A percentile compares a stretch with the other conserved stretches of the same genome.
Conservation (phyloP, 2,888 invertebrate genomes). For the Lasioglossum morio region DNA sequence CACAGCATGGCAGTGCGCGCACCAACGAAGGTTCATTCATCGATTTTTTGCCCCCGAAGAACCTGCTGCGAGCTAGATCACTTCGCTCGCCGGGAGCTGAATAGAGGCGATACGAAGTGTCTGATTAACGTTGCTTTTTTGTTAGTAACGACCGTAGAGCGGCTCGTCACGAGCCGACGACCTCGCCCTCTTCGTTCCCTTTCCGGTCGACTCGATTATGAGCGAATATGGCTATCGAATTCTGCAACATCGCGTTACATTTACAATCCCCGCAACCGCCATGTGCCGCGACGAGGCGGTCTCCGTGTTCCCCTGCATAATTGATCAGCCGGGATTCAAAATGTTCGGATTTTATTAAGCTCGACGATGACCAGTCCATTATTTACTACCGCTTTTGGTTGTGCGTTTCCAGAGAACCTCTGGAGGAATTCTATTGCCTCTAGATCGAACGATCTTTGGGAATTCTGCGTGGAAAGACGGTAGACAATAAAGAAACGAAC, state of each 20-base stretch:
- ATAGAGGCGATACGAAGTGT: conserved; percentile 74
- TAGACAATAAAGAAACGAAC: background rate
- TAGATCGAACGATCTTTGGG: background rate
- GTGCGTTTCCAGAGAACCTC: background rate
- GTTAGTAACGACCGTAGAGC: conserved; percentile 62
- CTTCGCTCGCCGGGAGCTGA: conserved; percentile 73
- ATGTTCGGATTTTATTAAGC: background rate
- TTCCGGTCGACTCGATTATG: conserved; percentile 68
- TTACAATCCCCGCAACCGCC: conserved; percentile 1
- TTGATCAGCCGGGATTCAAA: background rate
- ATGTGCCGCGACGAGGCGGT: conserved; percentile 9
- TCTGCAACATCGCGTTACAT: conserved; percentile 35
- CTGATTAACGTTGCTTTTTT: conserved; percentile 74
- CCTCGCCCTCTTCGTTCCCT: conserved; percentile 62
- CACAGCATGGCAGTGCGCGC: background rate
- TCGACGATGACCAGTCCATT: background rate
- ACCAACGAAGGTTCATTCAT: conserved; percentile 80
- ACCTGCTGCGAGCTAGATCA: conserved; percentile 76
- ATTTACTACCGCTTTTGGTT: background rate
- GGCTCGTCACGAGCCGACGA: conserved; percentile 71
- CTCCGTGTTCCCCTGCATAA: conserved; percentile 8
- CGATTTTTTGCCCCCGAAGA: conserved; percentile 76
- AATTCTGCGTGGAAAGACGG: background rate
- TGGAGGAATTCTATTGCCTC: background rate
- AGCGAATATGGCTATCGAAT: conserved; percentile 67